Base-by-base conservation (phyloP, 2,797 vertebrate species). In the Numenius phaeopus region DNA sequence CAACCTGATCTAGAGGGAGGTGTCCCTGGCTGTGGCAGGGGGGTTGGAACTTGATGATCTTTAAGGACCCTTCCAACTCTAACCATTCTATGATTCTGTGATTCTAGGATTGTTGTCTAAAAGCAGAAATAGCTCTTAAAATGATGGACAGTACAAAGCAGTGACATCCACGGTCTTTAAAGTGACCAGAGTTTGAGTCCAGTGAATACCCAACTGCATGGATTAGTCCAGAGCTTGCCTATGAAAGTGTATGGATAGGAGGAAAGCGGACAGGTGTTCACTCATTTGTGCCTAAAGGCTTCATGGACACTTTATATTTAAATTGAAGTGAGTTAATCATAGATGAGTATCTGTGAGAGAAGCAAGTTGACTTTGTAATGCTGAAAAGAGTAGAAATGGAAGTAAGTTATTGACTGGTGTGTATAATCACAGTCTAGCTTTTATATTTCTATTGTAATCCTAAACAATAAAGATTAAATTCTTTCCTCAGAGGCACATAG, bases 401-500 rank as follows among this genome's bases (percentile, higher is more conserved):
- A 88, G 75, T 62, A 66, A 91, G 42, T 84, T 93, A 83, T 83
- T 81, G 86, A 90, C 66, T 69, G 54, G 26, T 58, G 55, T 76
- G 34, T 92, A 47, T 76, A 93, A 90, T 87, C 70, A 85, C 23
- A 69, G 49, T n/a, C 83, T 86, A 32, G n/a, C 58, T 84, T 94
- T 93, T 93, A 37, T 81, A 89, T 75, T 95, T 40, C 34, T 64
- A 26, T 69, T 88, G 70, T 86, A 95, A 86, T 71, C 54, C 79
- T 88, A 83, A 96, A 87, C 80, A 94, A 72, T 92, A 72, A 84
- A 37, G 58, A 84, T 92, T 90, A 77, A 59, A 32, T 84, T 84
- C 34, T 87, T 86, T 87, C 59, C 70, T 90, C 83, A 76, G 72
- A 89, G 86, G 62, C 39, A 84, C 64, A 82, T 58, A 79, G 49